Conservation (phyloP, 1,140 invertebrate species). For the silkworm (Bombyx mori) region DNA sequence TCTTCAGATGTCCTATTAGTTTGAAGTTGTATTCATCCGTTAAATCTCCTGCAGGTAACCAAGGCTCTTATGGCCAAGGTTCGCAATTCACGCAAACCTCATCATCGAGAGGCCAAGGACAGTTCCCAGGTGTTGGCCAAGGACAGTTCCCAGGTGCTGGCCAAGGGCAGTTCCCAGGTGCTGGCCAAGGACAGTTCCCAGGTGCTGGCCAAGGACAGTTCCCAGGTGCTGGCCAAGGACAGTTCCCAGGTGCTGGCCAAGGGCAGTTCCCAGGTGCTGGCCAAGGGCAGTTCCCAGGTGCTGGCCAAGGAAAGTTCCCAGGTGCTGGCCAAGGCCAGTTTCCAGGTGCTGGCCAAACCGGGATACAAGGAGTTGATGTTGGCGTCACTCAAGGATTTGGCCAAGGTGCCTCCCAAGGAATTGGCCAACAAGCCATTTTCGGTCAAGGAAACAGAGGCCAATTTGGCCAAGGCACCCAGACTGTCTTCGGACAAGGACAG, state of each 20-base stretch:
- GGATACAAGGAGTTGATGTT: not conserved
- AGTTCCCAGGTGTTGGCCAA: too few relatives aligned
- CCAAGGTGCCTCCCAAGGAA: conserved; percentile 9
- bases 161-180: not conserved
- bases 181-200: too few relatives aligned
- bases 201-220: not conserved
- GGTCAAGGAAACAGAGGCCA: conserved; percentile 7
- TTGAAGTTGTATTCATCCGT: too few relatives aligned
- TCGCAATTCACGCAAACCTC: conserved; percentile 2
- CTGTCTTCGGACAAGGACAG: conserved; percentile 4
- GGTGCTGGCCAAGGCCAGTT: not conserved
- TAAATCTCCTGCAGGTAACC: too few relatives aligned
- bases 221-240: too few relatives aligned
- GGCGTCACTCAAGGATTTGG: conserved; percentile 12
- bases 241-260: not conserved
- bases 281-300: too few relatives aligned
- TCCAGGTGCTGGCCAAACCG: conserved; percentile 4
- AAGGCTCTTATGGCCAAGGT: conserved; percentile 3
- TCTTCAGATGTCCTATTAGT: too few relatives aligned
- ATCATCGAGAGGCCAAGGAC: not conserved
- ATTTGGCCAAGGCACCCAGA: conserved; percentile 5
- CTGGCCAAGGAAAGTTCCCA: not conserved
- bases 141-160: too few relatives aligned
- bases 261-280: not conserved
- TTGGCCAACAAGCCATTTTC: conserved; percentile 1